Percentiles rank a stretch among this genome's conserved stretches.
Evolutionary conservation across 2,888 invertebrate species (phyloP).

Genomic region (Keiferia lycopersicella): DNA sequence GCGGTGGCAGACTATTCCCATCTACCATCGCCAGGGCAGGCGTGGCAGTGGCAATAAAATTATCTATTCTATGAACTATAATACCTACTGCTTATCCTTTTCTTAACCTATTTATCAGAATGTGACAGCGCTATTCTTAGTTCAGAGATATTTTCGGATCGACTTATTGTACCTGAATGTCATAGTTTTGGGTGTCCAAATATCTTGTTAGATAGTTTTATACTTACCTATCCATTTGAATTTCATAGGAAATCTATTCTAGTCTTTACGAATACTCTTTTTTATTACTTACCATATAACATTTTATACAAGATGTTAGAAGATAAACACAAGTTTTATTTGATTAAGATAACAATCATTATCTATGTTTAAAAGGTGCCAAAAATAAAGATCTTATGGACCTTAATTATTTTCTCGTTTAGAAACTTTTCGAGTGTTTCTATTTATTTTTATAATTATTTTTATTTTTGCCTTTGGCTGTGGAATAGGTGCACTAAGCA

Average conservation of each 20-base stretch:
- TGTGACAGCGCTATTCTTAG: too few relatives aligned
- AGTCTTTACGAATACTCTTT: conserved; percentile 21
- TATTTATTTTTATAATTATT: neutral
- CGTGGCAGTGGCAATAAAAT: too few relatives aligned
- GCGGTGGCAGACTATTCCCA: too few relatives aligned
- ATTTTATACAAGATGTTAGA: too few relatives aligned
- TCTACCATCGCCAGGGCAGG: too few relatives aligned
- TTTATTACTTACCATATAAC: neutral
- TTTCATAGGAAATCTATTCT: conserved; percentile 8
- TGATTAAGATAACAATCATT: too few relatives aligned
- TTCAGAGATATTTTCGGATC: too few relatives aligned
- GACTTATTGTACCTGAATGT: neutral
- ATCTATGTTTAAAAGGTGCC: too few relatives aligned
- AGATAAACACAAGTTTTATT: too few relatives aligned
- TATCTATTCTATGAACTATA: too few relatives aligned
- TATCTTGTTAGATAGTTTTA: neutral
- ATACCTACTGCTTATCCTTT: too few relatives aligned
- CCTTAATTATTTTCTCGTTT: neutral
- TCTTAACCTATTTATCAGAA: too few relatives aligned
- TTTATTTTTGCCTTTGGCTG: conserved; percentile 37
- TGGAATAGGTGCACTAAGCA: conserved; percentile 40
- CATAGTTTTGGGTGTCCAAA: neutral
- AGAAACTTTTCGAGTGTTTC: neutral
- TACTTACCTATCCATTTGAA: neutral
- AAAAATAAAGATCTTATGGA: neutral